Evolutionary conservation across 2,888 invertebrate genomes (phyloP).

Genomic region (Tenthredo livida): DNA sequence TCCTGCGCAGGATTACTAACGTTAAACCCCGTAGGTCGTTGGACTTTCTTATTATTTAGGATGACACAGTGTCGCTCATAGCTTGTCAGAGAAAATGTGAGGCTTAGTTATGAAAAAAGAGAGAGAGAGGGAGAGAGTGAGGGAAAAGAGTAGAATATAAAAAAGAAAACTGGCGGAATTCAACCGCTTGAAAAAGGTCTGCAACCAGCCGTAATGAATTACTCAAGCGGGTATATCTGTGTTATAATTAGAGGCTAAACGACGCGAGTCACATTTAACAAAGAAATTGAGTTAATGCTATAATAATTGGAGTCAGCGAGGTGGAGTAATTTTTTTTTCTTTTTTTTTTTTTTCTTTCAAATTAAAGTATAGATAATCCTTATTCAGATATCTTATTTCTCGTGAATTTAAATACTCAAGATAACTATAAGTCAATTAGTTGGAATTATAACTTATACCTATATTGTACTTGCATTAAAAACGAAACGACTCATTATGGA

Average conservation of each 20-base stretch:
- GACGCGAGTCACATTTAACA: conserved; percentile 28
- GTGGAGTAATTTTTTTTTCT: background rate
- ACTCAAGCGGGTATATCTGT: conserved; percentile 5
- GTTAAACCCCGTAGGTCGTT: conserved; percentile 19
- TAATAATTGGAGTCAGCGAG: conserved; percentile 22
- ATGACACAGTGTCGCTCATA: conserved; percentile 8
- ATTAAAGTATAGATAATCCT: background rate
- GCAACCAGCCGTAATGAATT: conserved; percentile 11
- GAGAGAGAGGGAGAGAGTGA: background rate
- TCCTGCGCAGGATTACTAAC: background rate
- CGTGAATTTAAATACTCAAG: background rate
- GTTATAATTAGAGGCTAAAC: conserved; percentile 2
- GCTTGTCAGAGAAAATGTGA: background rate
- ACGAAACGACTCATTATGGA: too few species aligned
- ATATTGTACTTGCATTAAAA: too few species aligned
- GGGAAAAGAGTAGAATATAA: background rate
- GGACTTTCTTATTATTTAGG: conserved; percentile 18
- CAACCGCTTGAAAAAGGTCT: background rate
- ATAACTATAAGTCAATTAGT: background rate
- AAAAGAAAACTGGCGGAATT: background rate
- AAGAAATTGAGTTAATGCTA: conserved; percentile 5
- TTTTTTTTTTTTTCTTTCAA: background rate
- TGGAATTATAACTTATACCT: background rate
- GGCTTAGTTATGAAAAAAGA: background rate
- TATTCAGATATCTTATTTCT: background rate